Evolutionary conservation across 2,888 invertebrate genomes (phyloP), one percentile per base, ranked within the genome.

Genomic region (Tridacna crocea): DNA sequence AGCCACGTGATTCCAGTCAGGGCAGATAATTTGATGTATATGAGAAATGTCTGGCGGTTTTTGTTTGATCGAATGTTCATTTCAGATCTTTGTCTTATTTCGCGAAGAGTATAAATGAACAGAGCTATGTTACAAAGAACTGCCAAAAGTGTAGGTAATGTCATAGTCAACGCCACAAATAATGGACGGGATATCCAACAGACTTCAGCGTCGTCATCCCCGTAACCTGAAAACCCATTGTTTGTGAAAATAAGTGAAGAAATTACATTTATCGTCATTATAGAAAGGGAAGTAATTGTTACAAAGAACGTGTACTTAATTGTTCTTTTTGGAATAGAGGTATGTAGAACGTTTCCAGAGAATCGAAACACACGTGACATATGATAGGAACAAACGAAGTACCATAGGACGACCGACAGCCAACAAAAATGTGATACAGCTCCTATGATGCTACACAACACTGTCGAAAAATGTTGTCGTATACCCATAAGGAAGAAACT

Each of bases 1-100:
- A 61, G 46, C 74, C 74, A 74, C 12, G 74, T 74, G 0, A 74
- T 47, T n/a, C 74, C 74, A 22, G 61, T 61, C 24, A 74, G 46
- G 15, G 46, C 61, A 8, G 74, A 74, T 1, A 74, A 47, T 61
- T 74, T 74, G n/a, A 74, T 46, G 61, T 74, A 74, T 26, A 74
- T 74, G n/a, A 47, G 46, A 47, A 74, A 61, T 0, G 61, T 47
- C 46, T 74, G 60, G 46, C 74, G 22, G 46, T 74, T 60, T 36
- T 46, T 60, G 46, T 60, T 60, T 17, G 74, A 74, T 46, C 24
- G 13, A 4, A 70, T 22, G 22, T 70, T 47, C 13, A 36, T 47
- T n/a, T 74, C 4, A 10, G 46, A 13, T n/a, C 46, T 27, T 6
- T 22, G 0, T n/a, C 74, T 22, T n/a, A 74, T 74, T n/a, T 19